phyloP scores from a whole-genome alignment of 2,797 vertebrate species.

The Sardinella longiceps region DNA sequence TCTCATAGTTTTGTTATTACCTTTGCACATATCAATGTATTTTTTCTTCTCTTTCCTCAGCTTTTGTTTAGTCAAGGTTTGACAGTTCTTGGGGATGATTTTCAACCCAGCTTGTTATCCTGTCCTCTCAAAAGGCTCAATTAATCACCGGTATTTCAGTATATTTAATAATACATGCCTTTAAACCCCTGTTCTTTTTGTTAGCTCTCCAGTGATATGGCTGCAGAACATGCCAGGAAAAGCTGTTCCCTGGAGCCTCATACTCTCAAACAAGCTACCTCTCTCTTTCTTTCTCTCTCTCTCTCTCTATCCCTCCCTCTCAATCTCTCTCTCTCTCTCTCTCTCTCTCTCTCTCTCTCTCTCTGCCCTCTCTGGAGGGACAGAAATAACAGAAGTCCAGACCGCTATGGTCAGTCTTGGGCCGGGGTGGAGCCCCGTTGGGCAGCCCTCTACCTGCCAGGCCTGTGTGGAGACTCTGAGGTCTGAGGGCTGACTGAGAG shows the following conservation, averaged over 20 bases:
- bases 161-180: neutral
- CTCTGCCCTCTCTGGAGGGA: neutral
- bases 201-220: neutral
- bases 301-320: neutral
- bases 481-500: neutral
- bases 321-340: neutral
- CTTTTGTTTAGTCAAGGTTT: conserved; percentile 62
- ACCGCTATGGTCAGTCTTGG: neutral
- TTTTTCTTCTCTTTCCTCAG: conserved; percentile 9
- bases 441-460: neutral
- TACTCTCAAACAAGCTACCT: neutral
- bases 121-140: neutral
- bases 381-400: neutral
- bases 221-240: neutral
- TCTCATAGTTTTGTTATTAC: conserved; percentile 55
- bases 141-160: neutral
- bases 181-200: neutral
- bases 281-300: neutral
- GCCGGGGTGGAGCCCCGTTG: neutral
- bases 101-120: neutral
- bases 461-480: neutral
- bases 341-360: neutral
- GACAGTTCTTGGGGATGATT: conserved; percentile 51
- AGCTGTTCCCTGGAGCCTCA: neutral
- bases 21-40: conserved; percentile 51